Percentiles rank a stretch among this genome's conserved stretches.
phyloP scores from a whole-genome alignment of 2,797 vertebrate species.

The Enteromius fasciolatus region DNA sequence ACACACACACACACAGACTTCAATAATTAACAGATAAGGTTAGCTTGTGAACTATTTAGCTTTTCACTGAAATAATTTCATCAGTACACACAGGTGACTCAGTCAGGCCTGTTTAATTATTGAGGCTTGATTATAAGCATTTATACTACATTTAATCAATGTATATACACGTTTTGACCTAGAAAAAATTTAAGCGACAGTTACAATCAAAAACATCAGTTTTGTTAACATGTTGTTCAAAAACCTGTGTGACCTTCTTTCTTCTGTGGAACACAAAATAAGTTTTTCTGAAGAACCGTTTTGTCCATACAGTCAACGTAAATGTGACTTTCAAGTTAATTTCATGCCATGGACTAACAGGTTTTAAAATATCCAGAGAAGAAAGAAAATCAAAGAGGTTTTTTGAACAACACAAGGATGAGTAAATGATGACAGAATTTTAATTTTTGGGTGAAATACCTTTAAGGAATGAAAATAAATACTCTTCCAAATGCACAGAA shows the following conservation, averaged over 20 bases:
- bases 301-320: neutral
- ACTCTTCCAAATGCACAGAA: neutral
- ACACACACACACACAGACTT: constrained; percentile 12
- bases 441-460: neutral
- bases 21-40: constrained; percentile 40
- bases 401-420: neutral
- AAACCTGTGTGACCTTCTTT: neutral
- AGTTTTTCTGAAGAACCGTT: neutral
- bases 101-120: neutral
- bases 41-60: constrained; percentile 8
- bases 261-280: neutral
- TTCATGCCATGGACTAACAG: neutral
- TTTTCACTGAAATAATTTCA: constrained; percentile 26
- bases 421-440: constrained; percentile 4
- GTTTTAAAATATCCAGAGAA: neutral
- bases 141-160: neutral
- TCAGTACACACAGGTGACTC: constrained; percentile 12
- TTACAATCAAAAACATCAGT: neutral
- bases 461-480: neutral
- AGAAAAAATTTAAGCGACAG: neutral
- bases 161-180: neutral
- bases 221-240: neutral
- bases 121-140: neutral
- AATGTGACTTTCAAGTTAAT: neutral
- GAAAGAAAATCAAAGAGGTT: neutral